Percentiles rank a stretch among this genome's conserved stretches.
phyloP scores from a whole-genome alignment of 2,797 vertebrate species.

The Thalassophryne amazonica region DNA sequence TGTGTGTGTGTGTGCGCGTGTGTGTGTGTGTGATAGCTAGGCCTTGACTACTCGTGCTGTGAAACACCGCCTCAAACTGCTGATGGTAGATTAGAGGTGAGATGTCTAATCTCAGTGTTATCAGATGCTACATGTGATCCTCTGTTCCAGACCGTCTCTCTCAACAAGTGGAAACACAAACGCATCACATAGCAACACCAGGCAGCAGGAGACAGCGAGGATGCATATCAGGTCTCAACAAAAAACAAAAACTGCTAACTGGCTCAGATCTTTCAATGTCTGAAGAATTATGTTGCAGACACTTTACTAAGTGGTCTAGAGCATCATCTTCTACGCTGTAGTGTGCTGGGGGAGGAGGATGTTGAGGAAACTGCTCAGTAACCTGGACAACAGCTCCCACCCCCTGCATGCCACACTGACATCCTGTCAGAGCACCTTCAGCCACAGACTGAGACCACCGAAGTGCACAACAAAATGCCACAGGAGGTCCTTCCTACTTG shows the following conservation, averaged over 20 bases:
- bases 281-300: no score
- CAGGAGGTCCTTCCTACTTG: no score
- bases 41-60: constrained; percentile 41
- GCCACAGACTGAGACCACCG: no score
- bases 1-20: constrained; percentile 1
- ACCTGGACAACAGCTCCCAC: no score
- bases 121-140: constrained; percentile 71
- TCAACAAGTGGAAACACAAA: constrained; percentile 69
- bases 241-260: not conserved
- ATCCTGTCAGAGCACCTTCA: no score
- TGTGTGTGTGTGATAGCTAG: constrained; percentile 12
- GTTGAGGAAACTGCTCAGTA: no score
- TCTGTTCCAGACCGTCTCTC: constrained; percentile 46
- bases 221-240: constrained; percentile 22
- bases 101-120: constrained; percentile 67
- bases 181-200: constrained; percentile 43
- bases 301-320: no score
- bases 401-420: no score
- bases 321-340: no score
- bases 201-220: constrained; percentile 4
- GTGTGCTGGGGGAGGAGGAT: no score
- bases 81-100: constrained; percentile 73
- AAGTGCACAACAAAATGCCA: no score
- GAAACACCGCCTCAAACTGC: constrained; percentile 60
- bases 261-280: no score